phyloP scores from a whole-genome alignment of 2,888 invertebrate genomes.

The Caenorhabditis sp. region DNA sequence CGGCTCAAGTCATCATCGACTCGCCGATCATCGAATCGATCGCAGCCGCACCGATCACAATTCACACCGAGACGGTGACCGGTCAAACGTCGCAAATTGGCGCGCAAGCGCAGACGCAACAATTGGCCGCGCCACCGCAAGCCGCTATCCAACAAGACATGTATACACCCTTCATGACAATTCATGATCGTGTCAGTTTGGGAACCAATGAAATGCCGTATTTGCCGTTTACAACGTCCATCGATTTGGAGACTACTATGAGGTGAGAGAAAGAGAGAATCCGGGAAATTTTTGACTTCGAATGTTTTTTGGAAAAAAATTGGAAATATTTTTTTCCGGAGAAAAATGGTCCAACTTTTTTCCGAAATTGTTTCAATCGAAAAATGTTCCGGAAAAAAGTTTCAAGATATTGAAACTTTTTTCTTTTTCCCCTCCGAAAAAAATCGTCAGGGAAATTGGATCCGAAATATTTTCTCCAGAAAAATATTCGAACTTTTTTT shows the following conservation, averaged over 20 bases:
- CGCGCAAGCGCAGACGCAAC: not conserved
- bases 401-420: too few species aligned
- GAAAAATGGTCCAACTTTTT: too few species aligned
- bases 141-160: not conserved
- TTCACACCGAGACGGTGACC: not conserved
- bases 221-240: constrained; percentile 39
- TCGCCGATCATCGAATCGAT: not conserved
- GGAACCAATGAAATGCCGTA: constrained; percentile 78
- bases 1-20: not conserved
- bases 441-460: too few species aligned
- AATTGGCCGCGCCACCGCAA: not conserved
- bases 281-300: not conserved
- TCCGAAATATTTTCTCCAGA: too few species aligned
- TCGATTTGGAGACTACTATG: not conserved
- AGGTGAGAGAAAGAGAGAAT: not conserved
- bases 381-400: too few species aligned
- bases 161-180: constrained; percentile 2
- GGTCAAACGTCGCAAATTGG: not conserved
- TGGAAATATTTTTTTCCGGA: too few species aligned
- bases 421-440: too few species aligned
- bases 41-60: not conserved
- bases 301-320: too few species aligned
- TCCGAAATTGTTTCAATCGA: too few species aligned
- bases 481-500: too few species aligned
- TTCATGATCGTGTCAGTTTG: constrained; percentile 72